A percentile compares a stretch with the other conserved stretches of the same genome.
Evolutionary conservation across 2,888 invertebrate species (phyloP).

Genomic region (Coecobrya sp.): DNA sequence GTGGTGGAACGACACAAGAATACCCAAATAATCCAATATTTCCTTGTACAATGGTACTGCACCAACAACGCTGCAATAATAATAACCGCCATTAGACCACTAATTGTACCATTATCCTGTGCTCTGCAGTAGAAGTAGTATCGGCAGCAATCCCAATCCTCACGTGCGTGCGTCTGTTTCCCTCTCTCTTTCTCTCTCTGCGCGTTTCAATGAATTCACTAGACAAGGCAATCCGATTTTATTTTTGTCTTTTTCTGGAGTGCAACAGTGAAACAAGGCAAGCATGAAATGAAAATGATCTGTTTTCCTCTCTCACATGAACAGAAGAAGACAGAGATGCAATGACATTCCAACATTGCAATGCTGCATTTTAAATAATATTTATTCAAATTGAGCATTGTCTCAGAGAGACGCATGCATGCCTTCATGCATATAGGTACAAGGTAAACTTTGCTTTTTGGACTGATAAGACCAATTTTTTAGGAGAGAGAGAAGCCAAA

Average conservation of each 20-base stretch:
- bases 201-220: neutral
- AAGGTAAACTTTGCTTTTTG: constrained; percentile 51
- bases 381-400: constrained; percentile 73
- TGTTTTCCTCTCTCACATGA: neutral
- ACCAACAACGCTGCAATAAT: constrained; percentile 12
- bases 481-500: neutral
- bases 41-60: constrained; percentile 37
- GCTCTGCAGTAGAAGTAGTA: no score
- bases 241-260: constrained; percentile 53
- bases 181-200: no score
- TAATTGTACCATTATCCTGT: constrained; percentile 55
- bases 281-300: constrained; percentile 51
- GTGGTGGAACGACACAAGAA: constrained; percentile 29
- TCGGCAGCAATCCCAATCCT: constrained; percentile 37
- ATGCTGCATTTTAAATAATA: constrained; percentile 63
- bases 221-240: constrained; percentile 16
- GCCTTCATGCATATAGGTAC: neutral
- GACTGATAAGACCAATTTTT: constrained; percentile 28
- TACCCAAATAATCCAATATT: constrained; percentile 44
- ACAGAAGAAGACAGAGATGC: neutral
- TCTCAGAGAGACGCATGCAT: neutral
- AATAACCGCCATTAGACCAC: constrained; percentile 64
- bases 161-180: neutral
- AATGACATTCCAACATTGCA: constrained; percentile 60
- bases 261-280: neutral